Evolutionary conservation across 2,888 invertebrate species (phyloP).

Genomic region (Vesta saturnalis): DNA sequence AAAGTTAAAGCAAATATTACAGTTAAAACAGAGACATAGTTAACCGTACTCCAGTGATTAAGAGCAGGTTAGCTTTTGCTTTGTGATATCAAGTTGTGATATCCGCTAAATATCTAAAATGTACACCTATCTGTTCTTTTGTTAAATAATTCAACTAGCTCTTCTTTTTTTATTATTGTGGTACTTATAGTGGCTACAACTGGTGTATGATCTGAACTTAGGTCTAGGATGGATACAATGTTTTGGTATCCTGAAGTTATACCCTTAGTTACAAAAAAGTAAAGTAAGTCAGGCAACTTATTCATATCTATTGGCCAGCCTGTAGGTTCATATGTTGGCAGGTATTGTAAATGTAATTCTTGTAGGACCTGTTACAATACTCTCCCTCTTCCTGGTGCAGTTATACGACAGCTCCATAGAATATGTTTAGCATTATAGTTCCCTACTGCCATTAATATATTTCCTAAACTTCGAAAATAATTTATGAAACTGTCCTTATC

Average conservation of each 20-base stretch:
- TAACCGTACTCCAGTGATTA: too few species aligned
- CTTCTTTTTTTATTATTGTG: too few species aligned
- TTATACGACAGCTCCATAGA: background rate
- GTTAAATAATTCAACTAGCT: background rate
- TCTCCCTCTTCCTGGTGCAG: background rate
- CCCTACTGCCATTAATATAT: slow-evolving; percentile 31
- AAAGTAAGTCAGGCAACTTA: background rate
- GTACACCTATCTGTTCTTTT: background rate
- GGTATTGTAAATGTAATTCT: background rate
- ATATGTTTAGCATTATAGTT: slow-evolving; percentile 2
- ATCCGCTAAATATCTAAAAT: background rate
- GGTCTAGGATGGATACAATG: background rate
- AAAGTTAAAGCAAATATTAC: too few species aligned
- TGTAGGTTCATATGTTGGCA: background rate
- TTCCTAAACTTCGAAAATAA: background rate
- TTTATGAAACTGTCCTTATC: background rate
- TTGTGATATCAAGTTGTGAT: too few species aligned
- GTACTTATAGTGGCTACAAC: too few species aligned
- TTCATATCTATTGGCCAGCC: background rate
- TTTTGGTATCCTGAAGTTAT: background rate
- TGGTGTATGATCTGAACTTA: background rate
- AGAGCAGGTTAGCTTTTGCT: too few species aligned
- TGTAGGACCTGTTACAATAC: background rate
- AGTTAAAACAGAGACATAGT: too few species aligned
- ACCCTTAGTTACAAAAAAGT: background rate